A percentile compares a stretch with the other conserved stretches of the same genome.
These are phyloP conservation scores for Tringa solitaria DNA, from an alignment of 2,113 vertebrate genomes.

Conservation along the genomic window DNA sequence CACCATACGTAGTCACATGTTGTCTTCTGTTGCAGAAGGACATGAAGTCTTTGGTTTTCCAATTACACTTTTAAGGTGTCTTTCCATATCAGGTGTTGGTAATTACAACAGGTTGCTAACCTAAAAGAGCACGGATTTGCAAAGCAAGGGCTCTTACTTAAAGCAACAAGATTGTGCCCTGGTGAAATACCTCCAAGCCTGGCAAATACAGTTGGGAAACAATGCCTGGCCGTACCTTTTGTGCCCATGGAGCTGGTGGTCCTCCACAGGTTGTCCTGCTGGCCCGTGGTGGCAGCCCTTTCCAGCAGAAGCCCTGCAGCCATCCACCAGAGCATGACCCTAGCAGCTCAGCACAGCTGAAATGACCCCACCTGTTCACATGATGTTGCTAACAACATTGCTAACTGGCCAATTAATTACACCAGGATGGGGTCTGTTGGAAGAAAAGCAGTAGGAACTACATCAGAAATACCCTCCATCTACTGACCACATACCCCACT, in stretches of 20 bases:
- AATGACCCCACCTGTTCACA: background rate
- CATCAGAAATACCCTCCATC: background rate
- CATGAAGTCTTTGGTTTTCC: background rate
- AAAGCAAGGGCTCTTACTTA: background rate
- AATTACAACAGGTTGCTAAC: background rate
- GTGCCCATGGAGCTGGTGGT: background rate
- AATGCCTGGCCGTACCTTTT: background rate
- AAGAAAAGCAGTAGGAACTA: background rate
- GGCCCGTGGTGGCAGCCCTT: background rate
- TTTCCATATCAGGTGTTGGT: background rate
- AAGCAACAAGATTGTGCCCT: background rate
- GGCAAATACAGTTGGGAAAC: background rate
- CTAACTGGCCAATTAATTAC: background rate
- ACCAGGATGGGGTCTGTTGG: background rate
- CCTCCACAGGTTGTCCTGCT: background rate
- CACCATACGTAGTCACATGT: background rate
- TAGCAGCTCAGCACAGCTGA: background rate
- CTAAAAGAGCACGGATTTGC: background rate
- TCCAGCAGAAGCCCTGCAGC: background rate
- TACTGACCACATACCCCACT: background rate
- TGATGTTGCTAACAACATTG: rapidly evolving
- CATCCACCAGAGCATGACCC: background rate
- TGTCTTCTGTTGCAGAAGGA: background rate
- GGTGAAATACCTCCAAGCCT: background rate
- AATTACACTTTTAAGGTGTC: background rate